phyloP scores from a whole-genome alignment of 2,113 vertebrate genomes.

The Gnathochromis pfefferi region DNA sequence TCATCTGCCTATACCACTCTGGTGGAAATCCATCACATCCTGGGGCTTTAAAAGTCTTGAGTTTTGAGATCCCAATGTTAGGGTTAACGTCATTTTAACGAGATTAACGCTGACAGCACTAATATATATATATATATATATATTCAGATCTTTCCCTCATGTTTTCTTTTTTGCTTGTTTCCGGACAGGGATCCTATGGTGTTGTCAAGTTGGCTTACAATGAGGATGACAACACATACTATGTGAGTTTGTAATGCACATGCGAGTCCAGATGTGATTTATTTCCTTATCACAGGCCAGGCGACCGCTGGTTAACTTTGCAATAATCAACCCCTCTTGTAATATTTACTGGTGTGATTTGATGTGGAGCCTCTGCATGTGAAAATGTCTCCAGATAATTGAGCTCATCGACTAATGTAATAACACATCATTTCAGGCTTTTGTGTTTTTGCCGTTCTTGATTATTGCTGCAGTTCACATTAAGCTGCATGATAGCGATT shows the following conservation, averaged over 20 bases:
- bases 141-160: background rate
- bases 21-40: too few species aligned
- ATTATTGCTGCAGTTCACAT: conserved; percentile 13
- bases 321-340: background rate
- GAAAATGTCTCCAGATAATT: conserved; percentile 3
- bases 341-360: background rate
- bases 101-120: background rate
- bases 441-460: background rate
- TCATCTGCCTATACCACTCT: too few species aligned
- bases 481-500: background rate
- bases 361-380: background rate
- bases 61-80: too few species aligned
- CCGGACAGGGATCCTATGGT: conserved; percentile 89
- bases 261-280: background rate
- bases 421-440: background rate
- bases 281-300: background rate
- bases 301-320: background rate
- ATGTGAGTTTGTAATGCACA: conserved; percentile 77
- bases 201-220: conserved; percentile 99
- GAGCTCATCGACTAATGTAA: background rate
- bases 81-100: background rate
- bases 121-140: background rate
- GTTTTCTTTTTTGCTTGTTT: background rate
- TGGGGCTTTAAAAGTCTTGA: too few species aligned
- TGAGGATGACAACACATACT: conserved; percentile 95